These are phyloP conservation scores for Spodoptera littoralis DNA, from an alignment of 2,888 invertebrate genomes.

Conservation along the genomic window DNA sequence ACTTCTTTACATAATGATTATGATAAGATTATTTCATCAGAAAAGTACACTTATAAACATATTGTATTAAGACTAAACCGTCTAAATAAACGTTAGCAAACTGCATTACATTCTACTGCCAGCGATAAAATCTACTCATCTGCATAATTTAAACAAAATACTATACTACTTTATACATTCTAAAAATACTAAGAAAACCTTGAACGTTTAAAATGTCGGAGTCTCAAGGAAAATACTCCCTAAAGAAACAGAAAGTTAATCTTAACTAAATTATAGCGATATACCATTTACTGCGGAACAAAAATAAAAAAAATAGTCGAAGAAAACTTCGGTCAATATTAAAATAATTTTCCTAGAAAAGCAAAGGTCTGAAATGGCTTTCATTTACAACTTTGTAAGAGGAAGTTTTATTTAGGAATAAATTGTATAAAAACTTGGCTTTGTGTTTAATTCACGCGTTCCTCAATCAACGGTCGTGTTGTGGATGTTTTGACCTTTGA, in stretches of 20 bases:
- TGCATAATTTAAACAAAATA: neutral
- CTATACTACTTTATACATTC: neutral
- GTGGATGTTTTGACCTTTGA: too few relatives aligned
- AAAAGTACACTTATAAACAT: too few relatives aligned
- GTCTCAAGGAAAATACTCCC: conserved; percentile 18
- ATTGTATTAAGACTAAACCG: too few relatives aligned
- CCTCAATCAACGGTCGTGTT: neutral
- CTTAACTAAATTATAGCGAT: conserved; percentile 43
- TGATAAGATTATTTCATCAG: too few relatives aligned
- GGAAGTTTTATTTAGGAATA: conserved; percentile 61
- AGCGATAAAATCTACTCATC: neutral
- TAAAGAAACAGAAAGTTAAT: conserved; percentile 43
- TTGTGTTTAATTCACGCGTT: conserved; percentile 19
- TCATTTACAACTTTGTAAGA: conserved; percentile 62
- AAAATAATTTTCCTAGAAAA: conserved; percentile 47
- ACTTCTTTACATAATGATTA: too few relatives aligned
- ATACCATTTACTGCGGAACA: conserved; percentile 42
- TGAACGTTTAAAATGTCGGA: conserved; percentile 17
- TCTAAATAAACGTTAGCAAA: conserved; percentile 1
- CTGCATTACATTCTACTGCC: too few relatives aligned
- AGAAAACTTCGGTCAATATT: conserved; percentile 46
- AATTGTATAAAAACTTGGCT: conserved; percentile 17
- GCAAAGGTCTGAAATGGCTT: conserved; percentile 58
- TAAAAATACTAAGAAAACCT: conserved; percentile 4
- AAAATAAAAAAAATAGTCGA: conserved; percentile 41